Conservation (phyloP, 2,113 vertebrate species). For the Panthera tigris region DNA sequence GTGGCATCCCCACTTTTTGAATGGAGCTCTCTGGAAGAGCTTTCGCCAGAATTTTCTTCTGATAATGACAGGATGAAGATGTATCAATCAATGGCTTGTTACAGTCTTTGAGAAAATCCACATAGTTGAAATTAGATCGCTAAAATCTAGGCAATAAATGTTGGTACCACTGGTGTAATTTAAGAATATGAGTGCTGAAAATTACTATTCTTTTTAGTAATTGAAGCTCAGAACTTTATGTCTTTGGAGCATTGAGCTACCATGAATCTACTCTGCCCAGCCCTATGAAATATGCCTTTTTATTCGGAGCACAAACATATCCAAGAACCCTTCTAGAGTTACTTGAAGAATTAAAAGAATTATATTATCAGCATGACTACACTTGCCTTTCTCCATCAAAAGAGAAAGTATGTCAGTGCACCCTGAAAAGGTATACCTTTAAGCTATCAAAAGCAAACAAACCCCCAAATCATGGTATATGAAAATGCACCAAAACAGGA, state of each 20-base stretch:
- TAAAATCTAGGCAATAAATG: conserved; percentile 48
- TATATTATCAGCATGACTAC: not conserved
- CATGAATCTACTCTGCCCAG: not conserved
- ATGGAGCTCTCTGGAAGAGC: conserved; percentile 41
- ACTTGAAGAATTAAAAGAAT: conserved; percentile 45
- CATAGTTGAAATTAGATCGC: not conserved
- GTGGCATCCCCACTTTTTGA: not conserved
- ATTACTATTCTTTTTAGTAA: conserved; percentile 39
- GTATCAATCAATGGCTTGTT: conserved; percentile 34
- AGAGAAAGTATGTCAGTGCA: not conserved
- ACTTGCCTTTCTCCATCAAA: not conserved
- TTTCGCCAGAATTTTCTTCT: conserved; percentile 43
- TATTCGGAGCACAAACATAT: conserved; percentile 1
- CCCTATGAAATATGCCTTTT: not conserved
- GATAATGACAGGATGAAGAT: not conserved
- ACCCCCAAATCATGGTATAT: not conserved
- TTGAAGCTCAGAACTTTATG: not conserved
- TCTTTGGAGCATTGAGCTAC: not conserved
- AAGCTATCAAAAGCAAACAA: not conserved
- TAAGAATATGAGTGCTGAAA: conserved; percentile 17
- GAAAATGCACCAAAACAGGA: not conserved
- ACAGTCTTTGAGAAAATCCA: not conserved
- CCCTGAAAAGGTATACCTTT: not conserved
- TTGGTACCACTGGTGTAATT: not conserved
- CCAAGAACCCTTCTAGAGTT: conserved; percentile 54